phyloP scores from a whole-genome alignment of 2,888 invertebrate species.

The Scrobipalpa costella region DNA sequence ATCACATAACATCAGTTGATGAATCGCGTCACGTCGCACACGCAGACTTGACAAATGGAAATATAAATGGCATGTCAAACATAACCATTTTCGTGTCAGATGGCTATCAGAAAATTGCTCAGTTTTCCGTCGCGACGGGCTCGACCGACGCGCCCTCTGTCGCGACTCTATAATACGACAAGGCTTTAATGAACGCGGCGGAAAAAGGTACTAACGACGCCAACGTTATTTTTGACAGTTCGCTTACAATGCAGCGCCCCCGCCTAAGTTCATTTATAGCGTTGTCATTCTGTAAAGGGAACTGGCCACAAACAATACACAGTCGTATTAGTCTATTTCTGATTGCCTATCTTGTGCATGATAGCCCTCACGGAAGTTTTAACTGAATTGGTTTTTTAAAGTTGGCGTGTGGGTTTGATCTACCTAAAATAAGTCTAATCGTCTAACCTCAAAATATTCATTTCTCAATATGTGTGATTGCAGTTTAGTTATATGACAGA shows the following conservation, averaged over 20 bases:
- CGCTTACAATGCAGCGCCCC: too few relatives aligned
- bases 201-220: too few relatives aligned
- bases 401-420: too few relatives aligned
- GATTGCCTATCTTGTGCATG: conserved; percentile 22
- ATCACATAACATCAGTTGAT: conserved; percentile 17
- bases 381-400: conserved; percentile 47
- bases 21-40: conserved; percentile 31
- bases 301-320: conserved; percentile 33
- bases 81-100: conserved; percentile 72
- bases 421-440: too few relatives aligned
- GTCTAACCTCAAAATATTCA: too few relatives aligned
- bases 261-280: too few relatives aligned
- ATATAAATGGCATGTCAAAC: conserved; percentile 74
- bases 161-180: conserved; percentile 44
- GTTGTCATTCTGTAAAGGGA: conserved; percentile 41
- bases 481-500: too few relatives aligned
- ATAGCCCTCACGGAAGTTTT: conserved; percentile 46
- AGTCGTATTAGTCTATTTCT: conserved; percentile 15
- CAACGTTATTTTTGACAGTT: too few relatives aligned
- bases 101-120: conserved; percentile 77
- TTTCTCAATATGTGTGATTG: too few relatives aligned
- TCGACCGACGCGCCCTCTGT: conserved; percentile 54
- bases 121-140: conserved; percentile 63
- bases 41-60: conserved; percentile 66
- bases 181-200: too few relatives aligned